These are phyloP conservation scores for Zaprionus tsacasi DNA, from an alignment of 1,140 invertebrate genomes.

Conservation along the genomic window DNA sequence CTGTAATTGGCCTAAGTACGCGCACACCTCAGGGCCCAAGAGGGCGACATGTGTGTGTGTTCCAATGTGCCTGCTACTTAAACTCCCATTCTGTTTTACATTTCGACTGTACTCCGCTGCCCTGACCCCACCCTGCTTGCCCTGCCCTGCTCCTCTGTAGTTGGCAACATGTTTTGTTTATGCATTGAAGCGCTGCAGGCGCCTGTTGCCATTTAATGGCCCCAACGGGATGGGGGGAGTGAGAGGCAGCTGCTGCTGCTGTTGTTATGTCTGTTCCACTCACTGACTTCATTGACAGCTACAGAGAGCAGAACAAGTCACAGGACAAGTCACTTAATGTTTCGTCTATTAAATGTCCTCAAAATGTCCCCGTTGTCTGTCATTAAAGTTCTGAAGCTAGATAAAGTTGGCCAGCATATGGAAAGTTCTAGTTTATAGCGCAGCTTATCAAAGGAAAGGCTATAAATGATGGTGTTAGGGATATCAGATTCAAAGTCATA, in stretches of 20 bases:
- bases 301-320: conserved; percentile 6
- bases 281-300: conserved; percentile 48
- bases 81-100: conserved; percentile 14
- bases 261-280: conserved; percentile 40
- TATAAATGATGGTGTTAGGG: not conserved
- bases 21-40: conserved; percentile 58
- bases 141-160: not conserved
- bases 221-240: not conserved
- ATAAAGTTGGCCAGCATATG: not conserved
- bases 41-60: conserved; percentile 4
- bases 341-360: conserved; percentile 7
- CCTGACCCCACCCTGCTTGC: not conserved
- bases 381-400: not conserved
- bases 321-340: conserved; percentile 4
- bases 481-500: too few species aligned
- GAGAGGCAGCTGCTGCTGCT: not conserved
- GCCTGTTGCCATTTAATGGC: conserved; percentile 37
- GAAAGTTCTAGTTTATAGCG: not conserved
- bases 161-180: conserved; percentile 67
- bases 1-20: conserved; percentile 71
- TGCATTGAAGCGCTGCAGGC: conserved; percentile 54
- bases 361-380: not conserved
- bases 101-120: not conserved
- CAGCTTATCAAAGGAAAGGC: not conserved
- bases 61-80: conserved; percentile 13